Percentiles rank a stretch among this genome's conserved stretches.
Evolutionary conservation across 2,797 vertebrate species (phyloP).

Genomic region (Muraenolepis orangiensis): DNA sequence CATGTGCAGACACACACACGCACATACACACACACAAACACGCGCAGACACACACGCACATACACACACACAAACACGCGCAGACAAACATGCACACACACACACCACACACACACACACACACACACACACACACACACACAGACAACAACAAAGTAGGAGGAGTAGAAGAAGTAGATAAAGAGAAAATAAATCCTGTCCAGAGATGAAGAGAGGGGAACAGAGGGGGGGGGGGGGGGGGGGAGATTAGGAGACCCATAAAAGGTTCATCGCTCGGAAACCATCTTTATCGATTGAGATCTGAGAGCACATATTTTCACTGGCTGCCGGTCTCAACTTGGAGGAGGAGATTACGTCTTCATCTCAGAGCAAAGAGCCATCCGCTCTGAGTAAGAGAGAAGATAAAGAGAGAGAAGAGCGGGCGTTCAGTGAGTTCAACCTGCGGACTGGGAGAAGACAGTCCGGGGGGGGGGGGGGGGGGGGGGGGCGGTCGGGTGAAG

Average conservation of each 20-base stretch:
- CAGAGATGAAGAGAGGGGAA: constrained; percentile 7
- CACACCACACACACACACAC: constrained; percentile 9
- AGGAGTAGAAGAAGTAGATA: background rate
- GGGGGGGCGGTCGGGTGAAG: too few relatives aligned
- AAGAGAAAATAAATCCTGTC: constrained; percentile 4
- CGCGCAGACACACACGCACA: constrained; percentile 14
- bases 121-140: background rate
- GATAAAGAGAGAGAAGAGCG: background rate
- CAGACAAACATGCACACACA: background rate
- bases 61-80: background rate
- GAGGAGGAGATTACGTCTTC: background rate
- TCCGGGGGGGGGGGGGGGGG: too few relatives aligned
- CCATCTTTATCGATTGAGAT: background rate
- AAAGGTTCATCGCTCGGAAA: background rate
- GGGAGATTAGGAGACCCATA: background rate
- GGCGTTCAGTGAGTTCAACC: background rate
- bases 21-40: background rate
- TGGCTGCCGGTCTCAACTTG: background rate
- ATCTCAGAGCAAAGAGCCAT: background rate
- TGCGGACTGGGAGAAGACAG: background rate
- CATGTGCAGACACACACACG: too few relatives aligned
- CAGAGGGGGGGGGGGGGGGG: background rate
- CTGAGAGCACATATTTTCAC: background rate
- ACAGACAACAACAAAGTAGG: background rate
- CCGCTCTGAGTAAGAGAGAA: background rate